phyloP scores from a whole-genome alignment of 1,140 invertebrate genomes.

The Drosophila equinoxialis region DNA sequence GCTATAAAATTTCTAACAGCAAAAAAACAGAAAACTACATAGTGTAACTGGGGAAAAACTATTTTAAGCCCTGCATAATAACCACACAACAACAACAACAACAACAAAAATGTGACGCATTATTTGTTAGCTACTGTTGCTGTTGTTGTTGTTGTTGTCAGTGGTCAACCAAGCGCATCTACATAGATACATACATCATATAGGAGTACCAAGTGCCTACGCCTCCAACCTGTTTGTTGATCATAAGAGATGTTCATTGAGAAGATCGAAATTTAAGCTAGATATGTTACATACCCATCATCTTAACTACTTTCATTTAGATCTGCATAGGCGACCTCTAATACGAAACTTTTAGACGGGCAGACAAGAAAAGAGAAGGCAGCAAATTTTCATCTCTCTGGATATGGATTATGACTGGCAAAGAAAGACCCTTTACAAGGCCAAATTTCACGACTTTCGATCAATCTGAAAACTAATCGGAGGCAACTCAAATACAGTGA shows the following conservation, averaged over 20 bases:
- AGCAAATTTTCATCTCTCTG: too few species aligned
- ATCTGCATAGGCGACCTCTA: not conserved
- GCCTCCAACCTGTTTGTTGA: not conserved
- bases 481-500: too few species aligned
- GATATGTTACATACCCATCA: not conserved
- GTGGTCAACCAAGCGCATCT: constrained; percentile 9
- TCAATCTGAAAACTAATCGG: too few species aligned
- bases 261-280: constrained; percentile 11
- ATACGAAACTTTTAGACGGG: too few species aligned
- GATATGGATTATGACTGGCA: too few species aligned
- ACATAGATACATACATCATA: constrained; percentile 1
- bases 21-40: not conserved
- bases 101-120: not conserved
- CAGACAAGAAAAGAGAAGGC: too few species aligned
- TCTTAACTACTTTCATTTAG: too few species aligned
- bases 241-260: not conserved
- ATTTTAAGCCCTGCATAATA: constrained; percentile 11
- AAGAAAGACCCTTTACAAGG: too few species aligned
- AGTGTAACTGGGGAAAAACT: not conserved
- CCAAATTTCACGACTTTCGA: too few species aligned
- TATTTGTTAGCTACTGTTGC: not conserved
- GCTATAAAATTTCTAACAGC: constrained; percentile 6
- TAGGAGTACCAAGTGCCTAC: not conserved
- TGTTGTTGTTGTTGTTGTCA: constrained; percentile 1
- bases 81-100: constrained; percentile 6